phyloP scores from a whole-genome alignment of 2,113 vertebrate species.

The Eublepharis macularius region DNA sequence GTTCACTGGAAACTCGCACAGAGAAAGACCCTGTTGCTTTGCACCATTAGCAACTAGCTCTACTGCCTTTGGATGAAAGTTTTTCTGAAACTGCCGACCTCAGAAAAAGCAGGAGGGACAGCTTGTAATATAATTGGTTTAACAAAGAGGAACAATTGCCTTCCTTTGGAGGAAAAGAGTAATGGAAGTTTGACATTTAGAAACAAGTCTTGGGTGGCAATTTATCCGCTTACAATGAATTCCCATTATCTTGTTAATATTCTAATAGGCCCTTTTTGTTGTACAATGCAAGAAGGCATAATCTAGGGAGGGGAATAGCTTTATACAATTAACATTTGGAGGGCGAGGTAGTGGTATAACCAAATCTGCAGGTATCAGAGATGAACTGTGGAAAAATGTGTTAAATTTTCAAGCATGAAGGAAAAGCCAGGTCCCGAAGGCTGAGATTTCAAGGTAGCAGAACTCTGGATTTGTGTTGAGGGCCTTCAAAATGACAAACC shows the following conservation, averaged over 20 bases:
- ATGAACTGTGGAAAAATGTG: neutral
- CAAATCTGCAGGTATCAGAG: neutral
- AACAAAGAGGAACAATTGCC: neutral
- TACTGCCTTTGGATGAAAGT: neutral
- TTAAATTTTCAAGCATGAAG: neutral
- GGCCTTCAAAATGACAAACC: no score
- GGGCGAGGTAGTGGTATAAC: neutral
- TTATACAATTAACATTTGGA: neutral
- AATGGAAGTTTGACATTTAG: slow-evolving; percentile 25
- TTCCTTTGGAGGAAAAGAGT: neutral
- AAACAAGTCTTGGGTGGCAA: slow-evolving; percentile 14
- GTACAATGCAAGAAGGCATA: neutral
- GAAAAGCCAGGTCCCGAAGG: neutral
- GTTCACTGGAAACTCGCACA: neutral
- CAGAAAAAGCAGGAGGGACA: rapidly evolving
- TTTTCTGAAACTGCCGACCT: neutral
- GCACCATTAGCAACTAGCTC: neutral
- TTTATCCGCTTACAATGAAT: slow-evolving; percentile 52
- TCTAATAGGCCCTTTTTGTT: neutral
- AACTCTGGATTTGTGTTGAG: no score
- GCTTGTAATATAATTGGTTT: neutral
- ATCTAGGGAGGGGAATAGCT: neutral
- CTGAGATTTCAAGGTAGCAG: no score
- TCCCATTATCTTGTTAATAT: slow-evolving; percentile 47
- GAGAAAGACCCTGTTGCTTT: neutral